phyloP scores from a whole-genome alignment of 1,140 invertebrate species.

The Drosophila watanabei region DNA sequence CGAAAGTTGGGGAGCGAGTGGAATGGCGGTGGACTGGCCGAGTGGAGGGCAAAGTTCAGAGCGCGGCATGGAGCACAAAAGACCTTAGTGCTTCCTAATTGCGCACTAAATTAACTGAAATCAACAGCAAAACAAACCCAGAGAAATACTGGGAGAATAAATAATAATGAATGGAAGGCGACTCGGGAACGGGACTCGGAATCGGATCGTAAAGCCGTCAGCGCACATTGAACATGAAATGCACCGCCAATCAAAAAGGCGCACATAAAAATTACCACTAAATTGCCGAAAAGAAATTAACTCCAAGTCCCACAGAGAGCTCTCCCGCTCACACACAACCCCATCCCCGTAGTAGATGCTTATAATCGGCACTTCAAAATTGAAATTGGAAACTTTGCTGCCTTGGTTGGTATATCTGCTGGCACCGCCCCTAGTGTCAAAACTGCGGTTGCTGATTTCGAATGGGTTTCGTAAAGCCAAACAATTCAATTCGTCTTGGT shows the following conservation, averaged over 20 bases:
- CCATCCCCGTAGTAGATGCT: slow-evolving; percentile 18
- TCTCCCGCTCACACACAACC: slow-evolving; percentile 5
- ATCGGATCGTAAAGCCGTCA: slow-evolving; percentile 55
- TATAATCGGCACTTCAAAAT: slow-evolving; percentile 41
- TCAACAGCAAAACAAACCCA: slow-evolving; percentile 32
- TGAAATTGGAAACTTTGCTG: slow-evolving; percentile 38
- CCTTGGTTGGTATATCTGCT: slow-evolving; percentile 16
- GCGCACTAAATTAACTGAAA: slow-evolving; percentile 74
- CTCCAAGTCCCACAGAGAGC: slow-evolving; percentile 18
- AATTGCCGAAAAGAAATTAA: slow-evolving; percentile 76
- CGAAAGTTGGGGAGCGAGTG: slow-evolving; percentile 12
- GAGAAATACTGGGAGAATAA: slow-evolving; percentile 31
- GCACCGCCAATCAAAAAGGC: slow-evolving; percentile 80
- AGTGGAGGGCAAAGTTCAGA: slow-evolving; percentile 64
- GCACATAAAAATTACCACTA: slow-evolving; percentile 76
- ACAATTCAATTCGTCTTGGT: slow-evolving; percentile 65
- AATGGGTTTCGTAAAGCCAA: slow-evolving; percentile 45
- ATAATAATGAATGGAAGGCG: slow-evolving; percentile 70
- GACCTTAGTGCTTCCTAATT: slow-evolving; percentile 76
- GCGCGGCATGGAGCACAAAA: slow-evolving; percentile 69
- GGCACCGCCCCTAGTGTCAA: slow-evolving; percentile 77
- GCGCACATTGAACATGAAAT: slow-evolving; percentile 67
- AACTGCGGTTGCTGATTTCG: slow-evolving; percentile 76
- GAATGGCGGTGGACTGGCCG: slow-evolving; percentile 4
- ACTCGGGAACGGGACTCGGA: slow-evolving; percentile 44